Percentiles rank a stretch among this genome's conserved stretches.
These are phyloP conservation scores for Syrmaticus mikado DNA, from an alignment of 2,113 vertebrate genomes.

Conservation along the genomic window DNA sequence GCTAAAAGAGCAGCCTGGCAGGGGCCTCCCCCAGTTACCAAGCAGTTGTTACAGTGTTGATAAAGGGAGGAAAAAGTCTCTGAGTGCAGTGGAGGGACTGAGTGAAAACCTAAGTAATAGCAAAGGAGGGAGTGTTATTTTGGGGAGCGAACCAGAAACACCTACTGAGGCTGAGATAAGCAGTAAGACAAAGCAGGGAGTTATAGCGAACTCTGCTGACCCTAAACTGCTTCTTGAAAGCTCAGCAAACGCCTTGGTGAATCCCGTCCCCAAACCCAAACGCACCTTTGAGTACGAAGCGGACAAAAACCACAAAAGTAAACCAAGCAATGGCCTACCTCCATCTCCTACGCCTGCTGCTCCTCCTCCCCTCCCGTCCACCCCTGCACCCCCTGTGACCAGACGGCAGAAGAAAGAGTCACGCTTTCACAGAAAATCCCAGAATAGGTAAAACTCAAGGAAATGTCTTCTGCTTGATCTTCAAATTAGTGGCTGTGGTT, in stretches of 20 bases:
- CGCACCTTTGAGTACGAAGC: conserved; percentile 99
- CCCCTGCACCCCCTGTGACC: conserved; percentile 88
- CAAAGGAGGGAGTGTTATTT: conserved; percentile 80
- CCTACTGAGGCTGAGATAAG: conserved; percentile 81
- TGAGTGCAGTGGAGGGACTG: conserved; percentile 79
- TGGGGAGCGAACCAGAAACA: conserved; percentile 83
- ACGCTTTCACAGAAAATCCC: conserved; percentile 81
- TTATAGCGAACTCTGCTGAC: conserved; percentile 75
- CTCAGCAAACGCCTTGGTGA: conserved; percentile 81
- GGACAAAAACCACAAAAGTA: conserved; percentile 87
- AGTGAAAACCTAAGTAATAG: conserved; percentile 77
- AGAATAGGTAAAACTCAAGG: conserved; percentile 86
- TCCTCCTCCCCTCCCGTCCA: conserved; percentile 90
- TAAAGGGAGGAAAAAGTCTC: conserved; percentile 84
- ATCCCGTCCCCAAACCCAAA: conserved; percentile 97
- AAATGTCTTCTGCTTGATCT: background rate
- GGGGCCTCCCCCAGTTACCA: conserved; percentile 90
- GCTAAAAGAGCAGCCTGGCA: conserved; percentile 91
- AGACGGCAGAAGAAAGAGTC: conserved; percentile 83
- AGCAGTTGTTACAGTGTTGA: conserved; percentile 95
- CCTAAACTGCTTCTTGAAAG: conserved; percentile 78
- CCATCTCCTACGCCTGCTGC: conserved; percentile 82
- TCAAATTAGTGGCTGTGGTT: background rate
- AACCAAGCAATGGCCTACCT: conserved; percentile 91
- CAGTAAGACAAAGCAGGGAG: conserved; percentile 81